A percentile compares a stretch with the other conserved stretches of the same genome.
Conservation (phyloP, 2,797 vertebrate genomes). For the Percopsis omiscomaycus region DNA sequence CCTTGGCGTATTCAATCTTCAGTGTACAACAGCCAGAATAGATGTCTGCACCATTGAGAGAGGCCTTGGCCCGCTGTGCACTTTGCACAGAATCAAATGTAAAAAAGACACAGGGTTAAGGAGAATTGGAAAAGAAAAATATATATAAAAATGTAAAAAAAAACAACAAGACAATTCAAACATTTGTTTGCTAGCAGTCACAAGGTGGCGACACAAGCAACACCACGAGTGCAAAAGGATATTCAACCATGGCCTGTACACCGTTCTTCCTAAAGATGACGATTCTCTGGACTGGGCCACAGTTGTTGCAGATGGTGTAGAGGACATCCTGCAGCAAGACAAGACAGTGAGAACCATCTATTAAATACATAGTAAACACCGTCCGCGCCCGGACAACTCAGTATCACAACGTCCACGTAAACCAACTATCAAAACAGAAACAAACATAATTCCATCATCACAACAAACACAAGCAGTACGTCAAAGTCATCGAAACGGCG, state of each 20-base stretch:
- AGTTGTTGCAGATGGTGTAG: constrained; percentile 97
- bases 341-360: background rate
- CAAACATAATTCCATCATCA: too few relatives aligned
- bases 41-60: constrained; percentile 94
- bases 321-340: constrained; percentile 84
- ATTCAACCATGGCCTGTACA: constrained; percentile 98
- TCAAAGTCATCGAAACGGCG: too few relatives aligned
- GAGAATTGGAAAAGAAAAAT: constrained; percentile 17
- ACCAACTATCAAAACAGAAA: too few relatives aligned
- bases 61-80: constrained; percentile 93
- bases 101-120: constrained; percentile 53
- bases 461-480: too few relatives aligned
- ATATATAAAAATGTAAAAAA: background rate
- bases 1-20: constrained; percentile 98
- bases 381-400: too few relatives aligned
- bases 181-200: too few relatives aligned
- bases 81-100: constrained; percentile 97
- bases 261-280: constrained; percentile 98
- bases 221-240: constrained; percentile 78
- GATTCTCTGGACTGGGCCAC: constrained; percentile 94
- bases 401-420: background rate
- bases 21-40: constrained; percentile 97
- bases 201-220: too few relatives aligned
- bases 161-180: background rate
- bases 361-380: background rate